These are phyloP conservation scores for Phrynocephalus guinanensis DNA, from an alignment of 2,797 vertebrate species.

Conservation along the genomic window DNA sequence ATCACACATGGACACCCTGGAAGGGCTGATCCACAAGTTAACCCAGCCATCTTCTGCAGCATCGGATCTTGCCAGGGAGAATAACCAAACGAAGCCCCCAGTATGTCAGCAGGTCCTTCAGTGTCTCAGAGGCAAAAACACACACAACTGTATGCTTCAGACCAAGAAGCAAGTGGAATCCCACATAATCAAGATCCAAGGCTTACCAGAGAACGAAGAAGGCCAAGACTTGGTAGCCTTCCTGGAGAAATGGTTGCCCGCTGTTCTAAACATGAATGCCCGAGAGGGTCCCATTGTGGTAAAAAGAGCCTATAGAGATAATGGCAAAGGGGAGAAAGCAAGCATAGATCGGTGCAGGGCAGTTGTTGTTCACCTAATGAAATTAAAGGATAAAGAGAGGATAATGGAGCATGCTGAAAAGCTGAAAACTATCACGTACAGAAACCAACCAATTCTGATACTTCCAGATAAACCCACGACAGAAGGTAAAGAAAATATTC, in stretches of 20 bases:
- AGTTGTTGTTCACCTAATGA: neutral
- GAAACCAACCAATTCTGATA: neutral
- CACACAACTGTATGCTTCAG: accelerated
- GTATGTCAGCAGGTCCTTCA: neutral
- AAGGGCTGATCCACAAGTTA: constrained; percentile 1
- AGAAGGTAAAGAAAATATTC: constrained; percentile 22
- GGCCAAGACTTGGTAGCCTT: neutral
- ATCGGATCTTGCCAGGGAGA: neutral
- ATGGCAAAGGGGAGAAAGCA: neutral
- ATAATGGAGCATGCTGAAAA: constrained; percentile 37
- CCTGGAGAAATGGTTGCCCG: constrained; percentile 11
- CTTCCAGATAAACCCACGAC: constrained; percentile 5
- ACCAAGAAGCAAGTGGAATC: neutral
- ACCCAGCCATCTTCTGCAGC: neutral
- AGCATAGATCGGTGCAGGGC: neutral
- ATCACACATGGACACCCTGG: neutral
- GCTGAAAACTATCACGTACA: constrained; percentile 11
- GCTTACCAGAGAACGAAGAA: constrained; percentile 26
- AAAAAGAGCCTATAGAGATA: constrained; percentile 16
- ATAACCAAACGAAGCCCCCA: constrained; percentile 20
- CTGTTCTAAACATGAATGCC: neutral
- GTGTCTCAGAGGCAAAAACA: neutral
- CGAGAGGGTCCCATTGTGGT: neutral
- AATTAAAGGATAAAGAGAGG: neutral
- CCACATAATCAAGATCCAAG: neutral